Evolutionary conservation across 2,888 invertebrate species (phyloP), one percentile per base, ranked within the genome.

Genomic region (Dasysyrphus tricinctus): DNA sequence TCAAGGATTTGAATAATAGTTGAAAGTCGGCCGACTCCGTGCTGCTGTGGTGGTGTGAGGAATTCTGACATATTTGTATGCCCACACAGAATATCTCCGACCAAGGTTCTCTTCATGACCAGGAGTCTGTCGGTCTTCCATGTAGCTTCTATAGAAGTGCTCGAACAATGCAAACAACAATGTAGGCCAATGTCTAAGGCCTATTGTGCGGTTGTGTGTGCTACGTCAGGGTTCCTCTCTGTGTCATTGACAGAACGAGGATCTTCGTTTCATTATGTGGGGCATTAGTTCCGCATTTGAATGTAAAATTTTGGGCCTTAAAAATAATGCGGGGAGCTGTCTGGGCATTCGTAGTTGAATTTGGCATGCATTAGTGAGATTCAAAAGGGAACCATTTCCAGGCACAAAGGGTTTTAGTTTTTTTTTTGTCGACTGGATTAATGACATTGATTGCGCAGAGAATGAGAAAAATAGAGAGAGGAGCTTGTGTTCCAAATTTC

Each of bases 281-380:
- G 63, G 70, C 81, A 82, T 86, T 86, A 77, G 85, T 86, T 86
- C 78, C 78, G 74, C 85, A 70, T 74, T 65, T 74, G 78, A 78
- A 74, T 78, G 37, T 49, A 63, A n/a, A 73, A 81, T 67, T 56
- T 73, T 63, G 24, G 57, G 51, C 44, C 51, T 77, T 57, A 24
- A 69, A 54, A 69, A 74, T 67, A 32, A 65, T 42, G 14, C 59
- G 75, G 79, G 75, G 70, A 80, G 80, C 85, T 73, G 67, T 76
- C 54, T 72, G 4, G 34, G 72, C 65, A 80, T 80, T 72, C 76
- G 63, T 73, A 70, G 47, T 37, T 56, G 16, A 59, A 86, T 86
- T 86, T 56, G 78, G 61, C 78, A 82, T 78, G 81, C 81, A 82
- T 78, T 76, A 81, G 56, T 80, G 78, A 49, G 47, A 69, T 69